Evolutionary conservation across 1,140 invertebrate genomes (phyloP).

Genomic region (Leptestheria dahalacensis): DNA sequence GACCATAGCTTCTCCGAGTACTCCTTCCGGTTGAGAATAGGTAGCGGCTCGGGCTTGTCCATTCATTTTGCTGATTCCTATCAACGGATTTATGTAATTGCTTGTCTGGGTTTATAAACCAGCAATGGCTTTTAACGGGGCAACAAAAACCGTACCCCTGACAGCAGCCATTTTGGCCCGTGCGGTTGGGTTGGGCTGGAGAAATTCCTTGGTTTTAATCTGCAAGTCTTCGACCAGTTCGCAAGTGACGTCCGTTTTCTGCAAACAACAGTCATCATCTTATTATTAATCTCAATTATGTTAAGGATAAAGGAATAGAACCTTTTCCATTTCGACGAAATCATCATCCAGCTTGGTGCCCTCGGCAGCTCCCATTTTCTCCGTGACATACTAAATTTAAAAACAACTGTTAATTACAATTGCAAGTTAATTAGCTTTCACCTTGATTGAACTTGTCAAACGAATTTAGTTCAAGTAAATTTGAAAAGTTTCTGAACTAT

Average conservation of each 20-base stretch:
- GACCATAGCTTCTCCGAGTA: slow-evolving; percentile 91
- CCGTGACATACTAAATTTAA: slow-evolving; percentile 87
- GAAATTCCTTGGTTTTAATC: slow-evolving; percentile 92
- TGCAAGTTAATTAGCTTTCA: too few relatives aligned
- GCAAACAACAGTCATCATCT: slow-evolving; percentile 17
- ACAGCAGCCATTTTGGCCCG: slow-evolving; percentile 89
- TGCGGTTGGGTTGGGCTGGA: slow-evolving; percentile 95
- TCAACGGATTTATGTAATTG: too few relatives aligned
- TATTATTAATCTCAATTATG: background rate
- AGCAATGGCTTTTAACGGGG: too few relatives aligned
- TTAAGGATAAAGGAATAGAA: too few relatives aligned
- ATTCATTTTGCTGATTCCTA: slow-evolving; percentile 41
- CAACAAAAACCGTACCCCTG: too few relatives aligned
- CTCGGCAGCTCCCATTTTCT: slow-evolving; percentile 99
- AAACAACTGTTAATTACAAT: too few relatives aligned
- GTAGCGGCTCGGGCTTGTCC: slow-evolving; percentile 45
- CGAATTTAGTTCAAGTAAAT: too few relatives aligned
- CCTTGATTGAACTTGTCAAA: too few relatives aligned
- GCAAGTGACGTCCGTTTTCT: slow-evolving; percentile 92
- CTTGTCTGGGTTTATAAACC: too few relatives aligned
- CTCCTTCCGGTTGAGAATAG: slow-evolving; percentile 96
- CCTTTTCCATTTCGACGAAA: slow-evolving; percentile 97
- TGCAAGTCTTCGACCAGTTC: slow-evolving; percentile 92
- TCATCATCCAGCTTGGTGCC: slow-evolving; percentile 98
- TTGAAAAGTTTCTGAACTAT: too few relatives aligned